These are phyloP conservation scores for Hucho hucho DNA, from an alignment of 2,113 vertebrate genomes.

Conservation along the genomic window DNA sequence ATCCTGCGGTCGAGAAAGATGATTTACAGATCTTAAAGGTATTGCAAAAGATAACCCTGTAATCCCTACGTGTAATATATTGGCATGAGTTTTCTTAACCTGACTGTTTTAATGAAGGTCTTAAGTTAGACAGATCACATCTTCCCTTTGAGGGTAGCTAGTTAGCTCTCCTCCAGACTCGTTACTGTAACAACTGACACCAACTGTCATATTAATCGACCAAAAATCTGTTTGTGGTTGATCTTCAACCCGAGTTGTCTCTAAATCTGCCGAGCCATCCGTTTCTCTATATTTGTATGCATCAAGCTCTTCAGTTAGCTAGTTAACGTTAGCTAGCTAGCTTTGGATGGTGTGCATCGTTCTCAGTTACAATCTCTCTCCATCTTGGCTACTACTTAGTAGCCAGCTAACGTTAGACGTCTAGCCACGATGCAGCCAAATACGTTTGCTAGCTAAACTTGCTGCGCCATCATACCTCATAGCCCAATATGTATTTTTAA, in stretches of 20 bases:
- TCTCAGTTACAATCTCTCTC: neutral
- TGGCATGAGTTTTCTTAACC: neutral
- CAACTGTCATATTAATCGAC: slow-evolving; percentile 10
- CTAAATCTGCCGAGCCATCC: neutral
- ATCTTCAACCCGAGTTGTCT: neutral
- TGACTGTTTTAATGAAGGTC: neutral
- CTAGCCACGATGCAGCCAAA: neutral
- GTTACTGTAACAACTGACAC: slow-evolving; percentile 65
- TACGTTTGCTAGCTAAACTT: neutral
- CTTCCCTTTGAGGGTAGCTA: too few species aligned
- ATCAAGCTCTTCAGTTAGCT: neutral
- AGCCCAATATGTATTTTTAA: too few species aligned
- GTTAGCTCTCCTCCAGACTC: neutral
- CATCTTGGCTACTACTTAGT: neutral
- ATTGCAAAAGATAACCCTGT: neutral
- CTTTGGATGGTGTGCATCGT: neutral
- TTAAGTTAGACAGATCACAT: neutral
- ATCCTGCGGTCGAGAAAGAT: slow-evolving; percentile 57
- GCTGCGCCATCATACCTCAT: neutral
- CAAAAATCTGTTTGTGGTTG: neutral
- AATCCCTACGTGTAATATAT: neutral
- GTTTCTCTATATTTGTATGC: neutral
- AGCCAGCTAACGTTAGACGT: neutral
- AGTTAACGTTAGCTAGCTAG: neutral
- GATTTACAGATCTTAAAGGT: slow-evolving; percentile 69